Evolutionary conservation across 2,888 invertebrate species (phyloP).

Genomic region (Antheraea yamamai): DNA sequence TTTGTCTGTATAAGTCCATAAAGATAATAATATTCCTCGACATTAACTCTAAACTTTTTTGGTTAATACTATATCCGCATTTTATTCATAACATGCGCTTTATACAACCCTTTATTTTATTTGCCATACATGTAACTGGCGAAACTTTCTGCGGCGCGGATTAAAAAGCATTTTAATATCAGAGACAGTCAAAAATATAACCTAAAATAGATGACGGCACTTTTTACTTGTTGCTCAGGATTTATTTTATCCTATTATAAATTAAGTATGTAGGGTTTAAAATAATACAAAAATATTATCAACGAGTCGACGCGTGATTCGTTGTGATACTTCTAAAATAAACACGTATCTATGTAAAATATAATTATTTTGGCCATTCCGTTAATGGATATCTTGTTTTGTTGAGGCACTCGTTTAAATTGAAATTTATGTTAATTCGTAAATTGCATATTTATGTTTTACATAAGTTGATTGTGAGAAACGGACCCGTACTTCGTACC

Average conservation of each 20-base stretch:
- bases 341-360: constrained; percentile 2
- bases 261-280: too few relatives aligned
- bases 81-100: too few relatives aligned
- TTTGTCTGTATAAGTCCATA: background rate
- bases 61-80: background rate
- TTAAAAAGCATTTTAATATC: too few relatives aligned
- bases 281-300: too few relatives aligned
- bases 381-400: constrained; percentile 26
- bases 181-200: background rate
- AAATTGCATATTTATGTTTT: constrained; percentile 30
- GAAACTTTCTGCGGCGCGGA: background rate
- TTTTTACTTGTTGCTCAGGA: too few relatives aligned
- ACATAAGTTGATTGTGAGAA: constrained; percentile 10
- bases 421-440: constrained; percentile 35
- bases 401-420: constrained; percentile 24
- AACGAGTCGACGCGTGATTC: too few relatives aligned
- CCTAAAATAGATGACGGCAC: too few relatives aligned
- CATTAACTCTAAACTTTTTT: too few relatives aligned
- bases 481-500: constrained; percentile 1
- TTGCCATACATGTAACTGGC: background rate
- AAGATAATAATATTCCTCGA: too few relatives aligned
- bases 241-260: too few relatives aligned
- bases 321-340: too few relatives aligned
- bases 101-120: background rate
- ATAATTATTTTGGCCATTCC: constrained; percentile 25